Evolutionary conservation across 2,797 vertebrate species (phyloP).

Genomic region (Rousettus madagascariensis): DNA sequence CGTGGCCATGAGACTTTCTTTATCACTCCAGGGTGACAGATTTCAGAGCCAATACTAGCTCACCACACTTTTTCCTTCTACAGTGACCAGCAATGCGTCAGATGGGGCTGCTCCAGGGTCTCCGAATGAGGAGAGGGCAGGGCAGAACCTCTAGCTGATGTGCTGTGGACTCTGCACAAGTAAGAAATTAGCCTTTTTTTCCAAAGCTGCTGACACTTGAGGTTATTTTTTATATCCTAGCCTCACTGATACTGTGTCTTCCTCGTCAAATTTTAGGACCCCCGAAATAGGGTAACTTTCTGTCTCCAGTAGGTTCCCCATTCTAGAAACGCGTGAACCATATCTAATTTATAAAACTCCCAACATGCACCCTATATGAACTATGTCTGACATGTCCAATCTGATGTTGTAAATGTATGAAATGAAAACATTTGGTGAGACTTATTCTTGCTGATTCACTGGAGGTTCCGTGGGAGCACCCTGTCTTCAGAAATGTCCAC

Average conservation of each 20-base stretch:
- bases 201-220: not conserved
- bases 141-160: not conserved
- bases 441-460: not conserved
- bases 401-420: not conserved
- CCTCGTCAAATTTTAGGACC: not conserved
- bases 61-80: not conserved
- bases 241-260: not conserved
- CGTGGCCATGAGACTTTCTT: not conserved
- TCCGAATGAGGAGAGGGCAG: not conserved
- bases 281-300: not conserved
- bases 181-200: not conserved
- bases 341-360: not conserved
- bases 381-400: not conserved
- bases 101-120: not conserved
- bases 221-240: fast-evolving
- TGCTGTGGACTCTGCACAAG: fast-evolving
- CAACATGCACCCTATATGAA: too few species aligned
- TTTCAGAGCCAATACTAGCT: not conserved
- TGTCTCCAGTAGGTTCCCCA: not conserved
- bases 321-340: not conserved
- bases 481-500: not conserved
- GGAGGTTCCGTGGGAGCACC: not conserved
- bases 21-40: not conserved
- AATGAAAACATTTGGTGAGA: not conserved
- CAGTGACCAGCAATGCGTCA: too few species aligned